Evolutionary conservation across 2,113 vertebrate genomes (phyloP).

Genomic region (Ranitomeya imitator): DNA sequence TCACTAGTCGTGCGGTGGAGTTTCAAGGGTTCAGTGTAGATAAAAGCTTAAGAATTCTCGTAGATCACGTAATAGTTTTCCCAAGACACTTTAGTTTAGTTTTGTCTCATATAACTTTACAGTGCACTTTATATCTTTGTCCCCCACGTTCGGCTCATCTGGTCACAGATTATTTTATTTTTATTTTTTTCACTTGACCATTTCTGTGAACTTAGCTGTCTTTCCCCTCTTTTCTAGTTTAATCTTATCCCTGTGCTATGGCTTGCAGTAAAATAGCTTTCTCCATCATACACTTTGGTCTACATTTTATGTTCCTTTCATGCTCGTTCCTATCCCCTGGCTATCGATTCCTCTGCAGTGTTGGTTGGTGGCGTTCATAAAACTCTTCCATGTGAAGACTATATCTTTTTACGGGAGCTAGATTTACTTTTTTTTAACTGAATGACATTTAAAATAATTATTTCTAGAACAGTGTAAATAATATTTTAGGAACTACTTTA

Average conservation of each 20-base stretch:
- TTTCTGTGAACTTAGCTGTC: conserved; percentile 19
- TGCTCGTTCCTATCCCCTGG: conserved; percentile 46
- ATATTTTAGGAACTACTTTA: background rate
- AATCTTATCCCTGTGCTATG: conserved; percentile 21
- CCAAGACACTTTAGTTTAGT: background rate
- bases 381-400: conserved; percentile 30
- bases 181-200: conserved; percentile 7
- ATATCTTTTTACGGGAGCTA: background rate
- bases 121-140: conserved; percentile 31
- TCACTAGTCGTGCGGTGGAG: background rate
- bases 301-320: conserved; percentile 43
- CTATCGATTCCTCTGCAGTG: conserved; percentile 36
- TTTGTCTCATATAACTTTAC: conserved; percentile 22
- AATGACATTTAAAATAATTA: background rate
- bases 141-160: conserved; percentile 22
- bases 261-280: conserved; percentile 40
- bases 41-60: conserved; percentile 30
- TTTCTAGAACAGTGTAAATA: background rate
- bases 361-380: conserved; percentile 21
- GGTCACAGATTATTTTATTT: conserved; percentile 15
- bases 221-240: conserved; percentile 7
- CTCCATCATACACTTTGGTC: conserved; percentile 36
- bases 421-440: background rate
- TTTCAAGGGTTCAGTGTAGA: background rate
- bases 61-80: conserved; percentile 8